Conservation (phyloP, 1,140 invertebrate species). For the Mylabris phalerata region DNA sequence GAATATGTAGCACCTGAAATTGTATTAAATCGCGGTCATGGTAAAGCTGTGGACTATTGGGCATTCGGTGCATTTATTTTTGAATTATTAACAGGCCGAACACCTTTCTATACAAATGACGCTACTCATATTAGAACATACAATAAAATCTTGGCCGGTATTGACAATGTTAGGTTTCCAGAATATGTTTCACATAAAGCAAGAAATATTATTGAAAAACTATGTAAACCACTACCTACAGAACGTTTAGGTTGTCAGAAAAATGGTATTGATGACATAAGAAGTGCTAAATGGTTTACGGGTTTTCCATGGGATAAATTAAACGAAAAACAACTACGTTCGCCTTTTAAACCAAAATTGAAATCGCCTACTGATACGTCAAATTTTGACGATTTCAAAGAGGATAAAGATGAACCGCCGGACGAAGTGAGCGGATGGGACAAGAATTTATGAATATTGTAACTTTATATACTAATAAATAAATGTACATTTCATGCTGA, state of each 20-base stretch:
- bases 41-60: slow-evolving; percentile 92
- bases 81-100: slow-evolving; percentile 87
- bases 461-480: too few species aligned
- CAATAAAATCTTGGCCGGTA: slow-evolving; percentile 86
- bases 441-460: slow-evolving; percentile 14
- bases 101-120: slow-evolving; percentile 83
- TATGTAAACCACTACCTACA: slow-evolving; percentile 81
- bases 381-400: slow-evolving; percentile 33
- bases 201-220: slow-evolving; percentile 75
- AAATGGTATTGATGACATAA: slow-evolving; percentile 86
- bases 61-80: slow-evolving; percentile 87
- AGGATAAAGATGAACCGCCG: slow-evolving; percentile 29
- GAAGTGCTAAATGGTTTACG: slow-evolving; percentile 75
- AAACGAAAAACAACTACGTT: slow-evolving; percentile 18
- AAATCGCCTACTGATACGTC: slow-evolving; percentile 27
- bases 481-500: too few species aligned
- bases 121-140: slow-evolving; percentile 94
- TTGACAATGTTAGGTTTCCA: slow-evolving; percentile 84
- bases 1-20: slow-evolving; percentile 92
- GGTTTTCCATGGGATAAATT: slow-evolving; percentile 35
- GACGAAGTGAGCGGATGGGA: slow-evolving; percentile 33
- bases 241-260: slow-evolving; percentile 91
- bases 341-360: slow-evolving; percentile 28
- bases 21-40: slow-evolving; percentile 88
- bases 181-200: slow-evolving; percentile 71